Evolutionary conservation across 2,113 vertebrate genomes (phyloP).

Genomic region (Turnix velox): DNA sequence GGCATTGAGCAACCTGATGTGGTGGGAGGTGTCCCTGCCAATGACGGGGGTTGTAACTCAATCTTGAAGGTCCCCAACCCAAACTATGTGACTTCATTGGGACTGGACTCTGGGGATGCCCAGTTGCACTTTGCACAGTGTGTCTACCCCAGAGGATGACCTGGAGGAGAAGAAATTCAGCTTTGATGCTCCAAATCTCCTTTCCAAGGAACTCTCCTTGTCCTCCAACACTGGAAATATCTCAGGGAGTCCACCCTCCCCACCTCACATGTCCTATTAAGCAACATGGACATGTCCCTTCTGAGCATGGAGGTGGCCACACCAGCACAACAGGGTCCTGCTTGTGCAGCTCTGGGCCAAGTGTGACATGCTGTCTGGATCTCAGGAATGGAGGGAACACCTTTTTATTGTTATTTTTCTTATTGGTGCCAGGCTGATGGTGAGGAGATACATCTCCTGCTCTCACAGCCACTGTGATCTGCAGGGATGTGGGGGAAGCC

Average conservation of each 20-base stretch:
- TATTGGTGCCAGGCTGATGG: not conserved
- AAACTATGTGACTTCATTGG: no score
- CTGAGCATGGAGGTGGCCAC: not conserved
- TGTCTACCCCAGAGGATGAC: no score
- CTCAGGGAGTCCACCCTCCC: not conserved
- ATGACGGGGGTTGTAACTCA: no score
- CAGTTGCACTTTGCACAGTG: not conserved
- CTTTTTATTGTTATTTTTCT: not conserved
- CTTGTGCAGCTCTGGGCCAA: accelerated
- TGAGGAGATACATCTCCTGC: not conserved
- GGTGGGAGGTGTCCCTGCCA: no score
- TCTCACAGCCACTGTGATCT: not conserved
- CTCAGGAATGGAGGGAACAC: not conserved
- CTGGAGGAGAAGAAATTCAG: not conserved
- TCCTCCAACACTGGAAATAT: not conserved
- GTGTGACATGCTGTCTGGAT: not conserved
- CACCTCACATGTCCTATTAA: not conserved
- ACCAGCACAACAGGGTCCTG: not conserved
- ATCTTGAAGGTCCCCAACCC: no score
- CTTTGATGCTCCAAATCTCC: not conserved
- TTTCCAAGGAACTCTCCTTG: not conserved
- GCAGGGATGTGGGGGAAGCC: not conserved
- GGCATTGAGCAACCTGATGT: no score
- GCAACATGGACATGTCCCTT: not conserved
- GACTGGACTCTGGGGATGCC: accelerated